phyloP scores from a whole-genome alignment of 1,140 invertebrate genomes.

The Colletes gigas region DNA sequence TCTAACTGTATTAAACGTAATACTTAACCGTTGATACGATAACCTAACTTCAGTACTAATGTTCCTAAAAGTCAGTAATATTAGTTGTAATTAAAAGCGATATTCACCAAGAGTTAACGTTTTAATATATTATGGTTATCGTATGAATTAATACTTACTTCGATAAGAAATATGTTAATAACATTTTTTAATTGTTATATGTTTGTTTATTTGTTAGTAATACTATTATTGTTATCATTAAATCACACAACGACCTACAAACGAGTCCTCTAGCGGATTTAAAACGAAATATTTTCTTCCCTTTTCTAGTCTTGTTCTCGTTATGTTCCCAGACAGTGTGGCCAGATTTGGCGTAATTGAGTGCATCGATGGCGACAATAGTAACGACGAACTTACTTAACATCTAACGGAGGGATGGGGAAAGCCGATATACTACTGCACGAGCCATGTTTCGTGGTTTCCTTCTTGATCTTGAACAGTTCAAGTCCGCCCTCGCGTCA shows the following conservation, averaged over 20 bases:
- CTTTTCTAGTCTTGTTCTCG: no score
- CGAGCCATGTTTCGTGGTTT: no score
- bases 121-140: constrained; percentile 1
- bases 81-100: not conserved
- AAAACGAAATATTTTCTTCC: no score
- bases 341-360: no score
- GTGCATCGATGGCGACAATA: no score
- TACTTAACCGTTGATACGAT: constrained; percentile 48
- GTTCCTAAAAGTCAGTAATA: constrained; percentile 19
- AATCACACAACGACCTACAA: not conserved
- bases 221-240: not conserved
- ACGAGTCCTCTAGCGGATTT: no score
- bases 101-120: not conserved
- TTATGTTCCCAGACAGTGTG: no score
- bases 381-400: no score
- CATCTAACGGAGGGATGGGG: no score
- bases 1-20: constrained; percentile 28
- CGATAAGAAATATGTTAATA: constrained; percentile 47
- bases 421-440: no score
- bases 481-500: no score
- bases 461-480: no score
- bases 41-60: constrained; percentile 19
- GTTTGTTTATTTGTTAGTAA: not conserved
- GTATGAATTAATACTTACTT: constrained; percentile 53
- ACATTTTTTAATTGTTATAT: constrained; percentile 53